phyloP scores from a whole-genome alignment of 2,113 vertebrate species.

The Sorex araneus region DNA sequence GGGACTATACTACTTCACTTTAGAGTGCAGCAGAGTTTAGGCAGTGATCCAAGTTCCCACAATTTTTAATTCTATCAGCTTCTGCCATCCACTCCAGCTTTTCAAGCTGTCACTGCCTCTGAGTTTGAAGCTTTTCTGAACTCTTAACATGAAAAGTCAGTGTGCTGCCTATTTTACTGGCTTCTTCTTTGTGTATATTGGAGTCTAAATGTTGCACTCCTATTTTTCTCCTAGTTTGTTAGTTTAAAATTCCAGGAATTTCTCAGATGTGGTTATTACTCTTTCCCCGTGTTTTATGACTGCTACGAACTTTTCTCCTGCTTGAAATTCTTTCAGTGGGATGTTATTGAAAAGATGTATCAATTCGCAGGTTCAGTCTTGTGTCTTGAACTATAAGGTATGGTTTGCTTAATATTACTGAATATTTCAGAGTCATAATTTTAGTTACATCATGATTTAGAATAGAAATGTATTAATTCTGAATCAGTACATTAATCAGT shows the following conservation, averaged over 20 bases:
- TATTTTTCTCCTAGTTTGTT: not conserved
- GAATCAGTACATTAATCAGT: too few species aligned
- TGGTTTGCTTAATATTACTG: conserved; percentile 6
- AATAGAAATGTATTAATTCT: too few species aligned
- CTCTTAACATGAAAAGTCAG: not conserved
- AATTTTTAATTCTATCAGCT: not conserved
- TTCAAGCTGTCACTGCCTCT: not conserved
- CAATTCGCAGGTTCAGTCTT: not conserved
- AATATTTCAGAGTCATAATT: conserved; percentile 3
- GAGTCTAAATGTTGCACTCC: not conserved
- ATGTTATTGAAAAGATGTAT: conserved; percentile 39
- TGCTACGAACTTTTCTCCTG: not conserved
- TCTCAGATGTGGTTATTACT: not conserved
- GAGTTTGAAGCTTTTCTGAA: conserved; percentile 35
- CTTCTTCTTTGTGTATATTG: conserved; percentile 16
- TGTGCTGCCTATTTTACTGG: not conserved
- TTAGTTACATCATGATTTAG: too few species aligned
- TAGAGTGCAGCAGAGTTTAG: not conserved
- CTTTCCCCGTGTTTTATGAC: conserved; percentile 33
- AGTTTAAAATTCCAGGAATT: conserved; percentile 28
- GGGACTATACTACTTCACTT: not conserved
- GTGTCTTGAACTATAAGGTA: conserved; percentile 17
- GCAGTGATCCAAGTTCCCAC: not conserved
- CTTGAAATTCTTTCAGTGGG: conserved; percentile 17
- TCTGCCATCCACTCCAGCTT: not conserved